phyloP scores from a whole-genome alignment of 2,888 invertebrate species.

The Elgonia sp. region DNA sequence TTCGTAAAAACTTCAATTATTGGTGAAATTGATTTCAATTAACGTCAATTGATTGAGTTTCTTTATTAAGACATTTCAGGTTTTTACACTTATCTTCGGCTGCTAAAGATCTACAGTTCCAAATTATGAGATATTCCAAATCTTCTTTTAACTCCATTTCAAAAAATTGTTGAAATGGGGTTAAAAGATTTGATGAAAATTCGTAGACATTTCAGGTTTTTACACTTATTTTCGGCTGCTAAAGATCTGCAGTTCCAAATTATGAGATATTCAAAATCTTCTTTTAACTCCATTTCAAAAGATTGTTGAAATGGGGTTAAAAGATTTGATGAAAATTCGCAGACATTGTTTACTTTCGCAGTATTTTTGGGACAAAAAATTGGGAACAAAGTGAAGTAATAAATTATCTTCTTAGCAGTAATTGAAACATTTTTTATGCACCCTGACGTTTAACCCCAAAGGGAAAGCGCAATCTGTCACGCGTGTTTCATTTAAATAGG shows the following conservation, averaged over 20 bases:
- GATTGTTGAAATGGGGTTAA: too few relatives aligned
- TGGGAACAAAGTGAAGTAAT: neutral
- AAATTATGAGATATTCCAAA: neutral
- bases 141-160: neutral
- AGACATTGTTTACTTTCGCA: too few relatives aligned
- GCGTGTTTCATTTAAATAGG: constrained; percentile 53
- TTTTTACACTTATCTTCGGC: too few relatives aligned
- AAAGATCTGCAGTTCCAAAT: too few relatives aligned
- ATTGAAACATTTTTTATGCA: constrained; percentile 64
- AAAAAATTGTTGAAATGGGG: too few relatives aligned
- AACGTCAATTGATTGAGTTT: constrained; percentile 12
- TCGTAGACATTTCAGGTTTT: neutral
- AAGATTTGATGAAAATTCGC: too few relatives aligned
- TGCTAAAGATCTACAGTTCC: too few relatives aligned
- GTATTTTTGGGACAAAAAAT: too few relatives aligned
- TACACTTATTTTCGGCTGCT: too few relatives aligned
- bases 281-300: neutral
- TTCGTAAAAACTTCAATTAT: neutral
- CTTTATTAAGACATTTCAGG: neutral
- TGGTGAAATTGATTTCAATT: constrained; percentile 31
- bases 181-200: too few relatives aligned
- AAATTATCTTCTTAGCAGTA: constrained; percentile 37
- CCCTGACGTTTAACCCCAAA: constrained; percentile 67
- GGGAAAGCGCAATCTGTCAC: constrained; percentile 67
- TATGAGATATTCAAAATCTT: neutral